These are phyloP conservation scores for Dinoponera quadriceps DNA, from an alignment of 1,140 invertebrate genomes.

Conservation along the genomic window DNA sequence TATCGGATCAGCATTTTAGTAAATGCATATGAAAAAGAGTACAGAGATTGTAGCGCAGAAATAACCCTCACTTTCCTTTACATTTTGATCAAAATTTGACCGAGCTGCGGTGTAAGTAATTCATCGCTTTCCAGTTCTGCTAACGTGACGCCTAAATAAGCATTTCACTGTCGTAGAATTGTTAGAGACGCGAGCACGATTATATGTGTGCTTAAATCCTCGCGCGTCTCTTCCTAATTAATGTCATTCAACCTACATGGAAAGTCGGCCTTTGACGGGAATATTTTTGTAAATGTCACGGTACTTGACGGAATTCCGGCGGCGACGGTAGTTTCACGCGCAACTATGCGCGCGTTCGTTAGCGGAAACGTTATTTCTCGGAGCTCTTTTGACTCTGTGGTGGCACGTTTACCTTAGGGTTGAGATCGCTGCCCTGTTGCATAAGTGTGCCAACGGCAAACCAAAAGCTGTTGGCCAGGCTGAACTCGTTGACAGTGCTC, in stretches of 20 bases:
- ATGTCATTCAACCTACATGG: neutral
- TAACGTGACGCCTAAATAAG: neutral
- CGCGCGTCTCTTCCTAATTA: conserved; percentile 10
- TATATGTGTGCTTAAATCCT: conserved; percentile 12
- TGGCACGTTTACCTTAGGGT: conserved; percentile 89
- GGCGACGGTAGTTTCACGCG: neutral
- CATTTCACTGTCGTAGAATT: neutral
- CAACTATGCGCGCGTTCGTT: conserved; percentile 1
- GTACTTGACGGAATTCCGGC: conserved; percentile 11
- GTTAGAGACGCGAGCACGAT: neutral
- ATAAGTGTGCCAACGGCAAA: conserved; percentile 97
- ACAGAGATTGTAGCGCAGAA: neutral
- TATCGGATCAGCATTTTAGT: neutral
- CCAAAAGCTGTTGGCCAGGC: conserved; percentile 94
- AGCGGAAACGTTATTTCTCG: conserved; percentile 16
- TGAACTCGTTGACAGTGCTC: conserved; percentile 91
- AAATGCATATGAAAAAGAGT: neutral
- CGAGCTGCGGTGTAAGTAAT: neutral
- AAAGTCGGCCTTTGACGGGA: conserved; percentile 1
- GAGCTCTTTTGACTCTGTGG: conserved; percentile 63
- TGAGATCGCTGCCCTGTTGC: conserved; percentile 96
- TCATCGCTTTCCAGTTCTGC: neutral
- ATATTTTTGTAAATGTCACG: neutral
- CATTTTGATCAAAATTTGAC: conserved; percentile 25
- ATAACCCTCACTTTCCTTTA: neutral